Conservation (phyloP, 2,888 invertebrate genomes). For the Pseudococcus viburni region DNA sequence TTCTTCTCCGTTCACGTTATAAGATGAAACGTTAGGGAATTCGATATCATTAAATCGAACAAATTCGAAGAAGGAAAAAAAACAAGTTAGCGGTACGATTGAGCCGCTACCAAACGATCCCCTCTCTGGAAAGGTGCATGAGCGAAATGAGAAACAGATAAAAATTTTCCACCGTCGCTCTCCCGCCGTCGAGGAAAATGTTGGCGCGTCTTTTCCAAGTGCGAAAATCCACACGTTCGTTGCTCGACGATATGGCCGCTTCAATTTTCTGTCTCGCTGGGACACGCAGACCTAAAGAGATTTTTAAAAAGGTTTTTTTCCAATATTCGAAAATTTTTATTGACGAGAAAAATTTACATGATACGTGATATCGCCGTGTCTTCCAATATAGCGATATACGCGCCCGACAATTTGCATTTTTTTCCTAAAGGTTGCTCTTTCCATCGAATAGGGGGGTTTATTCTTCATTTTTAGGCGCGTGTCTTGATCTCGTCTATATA, state of each 20-base stretch:
- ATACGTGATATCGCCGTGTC: constrained; percentile 34
- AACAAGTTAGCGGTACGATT: constrained; percentile 47
- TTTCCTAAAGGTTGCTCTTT: neutral
- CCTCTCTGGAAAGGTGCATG: constrained; percentile 7
- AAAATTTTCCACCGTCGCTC: neutral
- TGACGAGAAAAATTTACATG: constrained; percentile 41
- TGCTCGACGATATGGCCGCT: neutral
- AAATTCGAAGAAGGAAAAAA: constrained; percentile 37
- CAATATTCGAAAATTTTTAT: constrained; percentile 29
- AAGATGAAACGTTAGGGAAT: constrained; percentile 38
- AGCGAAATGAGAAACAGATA: constrained; percentile 47
- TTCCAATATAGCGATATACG: neutral
- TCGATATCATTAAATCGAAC: constrained; percentile 49
- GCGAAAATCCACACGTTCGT: constrained; percentile 22
- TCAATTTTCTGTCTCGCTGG: constrained; percentile 36
- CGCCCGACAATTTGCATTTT: constrained; percentile 10
- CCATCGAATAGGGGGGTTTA: neutral
- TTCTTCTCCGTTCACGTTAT: constrained; percentile 1
- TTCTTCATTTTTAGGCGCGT: neutral
- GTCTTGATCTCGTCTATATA: neutral
- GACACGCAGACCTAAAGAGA: constrained; percentile 18
- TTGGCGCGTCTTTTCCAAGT: neutral
- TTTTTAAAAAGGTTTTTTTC: constrained; percentile 27
- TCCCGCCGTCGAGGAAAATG: no score
- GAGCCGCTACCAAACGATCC: constrained; percentile 22